Conservation (phyloP, 2,888 invertebrate genomes). For the Isoperla grammatica region DNA sequence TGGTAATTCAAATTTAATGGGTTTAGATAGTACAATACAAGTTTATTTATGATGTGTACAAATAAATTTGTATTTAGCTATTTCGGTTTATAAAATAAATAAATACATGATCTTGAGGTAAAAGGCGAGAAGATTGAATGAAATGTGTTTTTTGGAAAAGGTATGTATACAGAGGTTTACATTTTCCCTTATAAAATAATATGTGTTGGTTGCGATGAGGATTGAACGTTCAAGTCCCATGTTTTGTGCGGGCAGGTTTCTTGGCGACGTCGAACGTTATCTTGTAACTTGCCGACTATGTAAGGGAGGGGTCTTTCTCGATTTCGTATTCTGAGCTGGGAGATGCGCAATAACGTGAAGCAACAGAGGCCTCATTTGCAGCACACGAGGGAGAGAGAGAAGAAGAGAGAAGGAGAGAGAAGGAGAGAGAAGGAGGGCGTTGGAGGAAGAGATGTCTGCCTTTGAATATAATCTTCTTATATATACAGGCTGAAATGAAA, state of each 20-base stretch:
- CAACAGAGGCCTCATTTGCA: not conserved
- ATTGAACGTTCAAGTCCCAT: too few species aligned
- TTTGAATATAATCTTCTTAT: slow-evolving; percentile 18
- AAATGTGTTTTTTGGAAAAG: too few species aligned
- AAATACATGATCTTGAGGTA: too few species aligned
- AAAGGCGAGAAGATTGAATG: too few species aligned
- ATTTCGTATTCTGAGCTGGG: not conserved
- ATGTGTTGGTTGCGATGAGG: too few species aligned
- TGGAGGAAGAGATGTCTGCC: slow-evolving; percentile 11
- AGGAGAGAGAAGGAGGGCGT: slow-evolving; percentile 3
- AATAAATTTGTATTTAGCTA: too few species aligned
- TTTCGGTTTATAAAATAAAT: too few species aligned
- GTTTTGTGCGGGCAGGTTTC: not conserved
- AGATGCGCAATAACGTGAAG: slow-evolving; percentile 16
- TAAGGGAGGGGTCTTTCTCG: slow-evolving; percentile 8
- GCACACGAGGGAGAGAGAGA: not conserved
- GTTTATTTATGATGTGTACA: too few species aligned
- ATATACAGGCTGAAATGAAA: slow-evolving; percentile 19
- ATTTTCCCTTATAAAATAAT: too few species aligned
- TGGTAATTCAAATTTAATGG: too few species aligned
- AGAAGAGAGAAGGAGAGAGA: not conserved
- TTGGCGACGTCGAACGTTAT: not conserved
- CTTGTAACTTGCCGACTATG: not conserved
- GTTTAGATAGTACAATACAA: too few species aligned
- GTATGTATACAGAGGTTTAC: too few species aligned